phyloP scores from a whole-genome alignment of 2,113 vertebrate genomes.

The Ariopsis seemanni region DNA sequence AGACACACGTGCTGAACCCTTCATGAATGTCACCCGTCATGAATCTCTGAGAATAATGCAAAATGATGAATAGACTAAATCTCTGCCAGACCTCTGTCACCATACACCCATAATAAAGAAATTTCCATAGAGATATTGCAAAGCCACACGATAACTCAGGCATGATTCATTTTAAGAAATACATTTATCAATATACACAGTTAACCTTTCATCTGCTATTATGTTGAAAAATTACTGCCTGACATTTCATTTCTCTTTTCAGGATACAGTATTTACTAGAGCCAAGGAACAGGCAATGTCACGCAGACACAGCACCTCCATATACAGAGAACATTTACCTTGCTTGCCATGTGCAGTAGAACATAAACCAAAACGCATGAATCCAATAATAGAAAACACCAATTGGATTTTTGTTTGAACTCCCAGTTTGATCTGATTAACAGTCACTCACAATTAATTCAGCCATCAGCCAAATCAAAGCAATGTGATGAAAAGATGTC shows the following conservation, averaged over 20 bases:
- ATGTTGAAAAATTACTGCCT: neutral
- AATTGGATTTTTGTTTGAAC: neutral
- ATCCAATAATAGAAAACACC: conserved; percentile 18
- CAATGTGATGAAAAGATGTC: conserved; percentile 21
- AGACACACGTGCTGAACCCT: conserved; percentile 14
- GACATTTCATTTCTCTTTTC: neutral
- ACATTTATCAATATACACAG: neutral
- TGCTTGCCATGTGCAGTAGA: neutral
- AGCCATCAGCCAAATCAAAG: conserved; percentile 37
- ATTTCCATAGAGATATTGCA: conserved; percentile 7
- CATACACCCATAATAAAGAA: conserved; percentile 11
- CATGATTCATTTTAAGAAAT: conserved; percentile 32
- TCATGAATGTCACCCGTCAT: conserved; percentile 25
- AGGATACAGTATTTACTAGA: neutral
- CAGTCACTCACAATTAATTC: conserved; percentile 23
- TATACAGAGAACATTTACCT: neutral
- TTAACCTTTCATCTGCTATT: conserved; percentile 21
- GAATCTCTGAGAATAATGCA: conserved; percentile 21
- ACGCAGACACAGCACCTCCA: neutral
- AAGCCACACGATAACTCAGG: neutral
- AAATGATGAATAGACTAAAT: conserved; percentile 17
- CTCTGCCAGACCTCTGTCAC: neutral
- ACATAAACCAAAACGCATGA: conserved; percentile 3
- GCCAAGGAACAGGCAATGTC: neutral
- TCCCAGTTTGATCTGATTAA: conserved; percentile 14